Evolutionary conservation across 1,140 invertebrate species (phyloP), one percentile per base, ranked within the genome.

Genomic region (Macrotrachela quadricornifera): DNA sequence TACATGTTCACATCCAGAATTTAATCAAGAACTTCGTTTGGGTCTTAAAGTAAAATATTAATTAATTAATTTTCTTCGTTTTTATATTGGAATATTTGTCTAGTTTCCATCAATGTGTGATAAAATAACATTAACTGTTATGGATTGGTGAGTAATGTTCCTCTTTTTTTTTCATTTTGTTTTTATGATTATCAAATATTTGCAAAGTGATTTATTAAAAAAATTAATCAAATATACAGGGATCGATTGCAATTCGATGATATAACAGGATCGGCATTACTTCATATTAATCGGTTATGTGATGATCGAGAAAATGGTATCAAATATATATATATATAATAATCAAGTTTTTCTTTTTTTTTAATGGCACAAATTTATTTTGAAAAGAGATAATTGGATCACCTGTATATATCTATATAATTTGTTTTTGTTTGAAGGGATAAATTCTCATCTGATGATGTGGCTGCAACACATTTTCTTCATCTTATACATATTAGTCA

Each of bases 21-120:
- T 65, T 60, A 68, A 71, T 57, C 65, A 72, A 57, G 61, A 66
- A 39, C 57, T 73, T 4, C 61, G 61, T 46, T 54, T 73, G 2
- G 70, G 67, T 37, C 54, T 71, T 10, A 61, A 63, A 59, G 67
- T 69, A 57, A 39, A 21, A 46, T 18, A 50, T 11, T 15, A 36
- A 42, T 2, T 46, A 13, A 46, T 30, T 51, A 39, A 36, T 43
- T 48, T 14, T 39, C 46, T 50, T 50, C 39, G 16, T 46, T 16
- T 49, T 54, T 1, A 13, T 18, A 45, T 44, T 46, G 53, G 54
- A 46, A 49, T 17, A 10, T 51, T 10, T 10, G 64, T 69, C 58
- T 59, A 72, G 66, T 73, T 73, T 63, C 72, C 72, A 9, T 72
- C 71, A 14, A 69, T 72, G 67, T 71, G 69, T 63, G 70, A 73